Base-by-base conservation (phyloP, 2,113 vertebrate genomes). In the Anoura caudifer region DNA sequence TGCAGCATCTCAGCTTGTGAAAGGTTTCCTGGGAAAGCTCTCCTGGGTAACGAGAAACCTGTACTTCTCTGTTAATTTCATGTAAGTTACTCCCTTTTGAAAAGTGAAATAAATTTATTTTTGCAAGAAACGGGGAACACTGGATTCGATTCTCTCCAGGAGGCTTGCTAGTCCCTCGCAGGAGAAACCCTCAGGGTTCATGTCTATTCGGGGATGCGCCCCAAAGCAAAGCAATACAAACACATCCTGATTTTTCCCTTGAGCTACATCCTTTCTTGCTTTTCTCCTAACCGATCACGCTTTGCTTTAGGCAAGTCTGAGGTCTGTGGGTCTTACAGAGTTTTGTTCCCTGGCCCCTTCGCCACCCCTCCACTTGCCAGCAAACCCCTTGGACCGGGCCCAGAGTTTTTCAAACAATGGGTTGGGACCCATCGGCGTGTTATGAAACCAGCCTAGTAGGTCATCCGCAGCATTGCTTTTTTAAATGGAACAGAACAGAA, bases 191-290 rank as follows among this genome's bases (percentile, higher is more conserved):
- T 67, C 63, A 28, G 2, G 8, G 0, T 9, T 28, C 75, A 15
- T 17, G 2, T 36, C 59, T 15, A 13, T 6, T 56, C 1, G 1
- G 50, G 14, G 69, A 50, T 4, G 38, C 5, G 3, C 47, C 73
- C 28, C 28, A 22, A 22, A 43, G 86, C 65, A 56, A 56, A 76
- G 31, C 2, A 7, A n/a, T 0, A 4, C 0, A 8, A 38, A 28
- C 41, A 0, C 10, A 3, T 11, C 41, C 19, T 7, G 4, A 10
- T 3, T 2, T 45, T 50, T 24, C 24, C 0, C 0, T 17, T 4
- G n/a, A n/a, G 28, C 38, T 4, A 1, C 15, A 0, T 7, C 83
- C 43, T 80, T 38, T 86, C n/a, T n/a, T 3, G 2, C 28, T 61
- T 82, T 65, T 36, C 38, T 36, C 33, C 72, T 19, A 33, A 22